A percentile compares a stretch with the other conserved stretches of the same genome.
These are phyloP conservation scores for Helicorthomorpha holstii DNA, from an alignment of 1,140 invertebrate species.

Conservation along the genomic window DNA sequence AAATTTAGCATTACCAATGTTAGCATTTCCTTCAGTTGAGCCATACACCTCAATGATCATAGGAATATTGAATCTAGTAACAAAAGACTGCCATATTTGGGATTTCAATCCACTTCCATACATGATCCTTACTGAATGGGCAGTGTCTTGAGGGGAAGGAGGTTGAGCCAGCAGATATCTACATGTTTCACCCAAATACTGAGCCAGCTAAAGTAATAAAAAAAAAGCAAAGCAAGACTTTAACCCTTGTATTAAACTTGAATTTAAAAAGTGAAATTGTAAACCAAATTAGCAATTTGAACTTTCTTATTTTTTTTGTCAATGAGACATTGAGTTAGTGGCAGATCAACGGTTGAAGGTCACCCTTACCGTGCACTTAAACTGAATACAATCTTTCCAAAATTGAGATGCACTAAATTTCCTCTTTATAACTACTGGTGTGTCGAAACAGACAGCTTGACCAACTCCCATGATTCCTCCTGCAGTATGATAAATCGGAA, in stretches of 20 bases:
- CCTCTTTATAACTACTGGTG: slow-evolving; percentile 63
- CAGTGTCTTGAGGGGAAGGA: slow-evolving; percentile 51
- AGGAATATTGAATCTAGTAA: slow-evolving; percentile 68
- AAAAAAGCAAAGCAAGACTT: no score
- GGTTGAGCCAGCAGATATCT: slow-evolving; percentile 84
- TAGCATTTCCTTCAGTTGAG: slow-evolving; percentile 93
- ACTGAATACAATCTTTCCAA: slow-evolving; percentile 86
- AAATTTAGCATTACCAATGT: slow-evolving; percentile 69
- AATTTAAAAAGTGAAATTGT: no score
- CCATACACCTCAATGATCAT: slow-evolving; percentile 89
- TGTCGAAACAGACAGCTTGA: slow-evolving; percentile 67
- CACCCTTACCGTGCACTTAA: slow-evolving; percentile 91
- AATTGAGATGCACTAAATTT: slow-evolving; percentile 95
- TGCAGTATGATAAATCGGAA: slow-evolving; percentile 88
- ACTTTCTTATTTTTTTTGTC: no score
- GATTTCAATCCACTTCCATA: slow-evolving; percentile 94
- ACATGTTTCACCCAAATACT: slow-evolving; percentile 99
- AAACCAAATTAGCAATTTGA: no score
- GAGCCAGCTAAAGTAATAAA: slow-evolving; percentile 49
- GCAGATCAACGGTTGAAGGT: no score
- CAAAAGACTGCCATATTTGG: slow-evolving; percentile 89
- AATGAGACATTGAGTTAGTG: no score
- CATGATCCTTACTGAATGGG: slow-evolving; percentile 68
- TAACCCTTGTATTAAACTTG: no score
- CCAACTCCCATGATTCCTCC: slow-evolving; percentile 70